A percentile compares a stretch with the other conserved stretches of the same genome.
Conservation (phyloP, 2,888 invertebrate genomes). For the Pycnomerus fuliginosus region DNA sequence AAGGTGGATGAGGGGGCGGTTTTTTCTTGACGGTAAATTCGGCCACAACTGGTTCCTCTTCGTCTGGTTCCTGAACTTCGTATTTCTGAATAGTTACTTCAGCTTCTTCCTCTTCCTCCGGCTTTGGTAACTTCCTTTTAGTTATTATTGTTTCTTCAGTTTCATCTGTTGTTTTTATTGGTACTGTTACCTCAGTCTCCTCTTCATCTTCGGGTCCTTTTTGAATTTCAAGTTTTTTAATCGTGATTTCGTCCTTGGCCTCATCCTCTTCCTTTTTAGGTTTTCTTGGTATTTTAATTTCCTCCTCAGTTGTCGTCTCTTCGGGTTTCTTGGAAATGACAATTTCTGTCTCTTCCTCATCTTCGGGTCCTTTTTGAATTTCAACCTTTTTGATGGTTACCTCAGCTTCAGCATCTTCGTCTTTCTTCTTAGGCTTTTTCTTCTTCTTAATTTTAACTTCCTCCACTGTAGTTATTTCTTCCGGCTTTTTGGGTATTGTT, state of each 20-base stretch:
- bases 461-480: conserved; percentile 11
- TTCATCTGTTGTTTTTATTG: conserved; percentile 59
- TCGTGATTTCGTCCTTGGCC: conserved; percentile 36
- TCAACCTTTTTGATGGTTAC: conserved; percentile 34
- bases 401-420: conserved; percentile 38
- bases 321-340: conserved; percentile 54
- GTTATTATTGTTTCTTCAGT: no score
- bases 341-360: conserved; percentile 51
- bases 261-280: conserved; percentile 37
- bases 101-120: conserved; percentile 20
- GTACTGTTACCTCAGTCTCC: conserved; percentile 38
- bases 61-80: conserved; percentile 31
- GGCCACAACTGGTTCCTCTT: conserved; percentile 48
- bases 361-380: conserved; percentile 46
- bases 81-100: conserved; percentile 34
- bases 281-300: conserved; percentile 45
- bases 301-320: conserved; percentile 63
- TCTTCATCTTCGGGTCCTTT: conserved; percentile 53
- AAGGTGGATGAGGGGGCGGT: conserved; percentile 55
- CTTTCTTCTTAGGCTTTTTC: conserved; percentile 39
- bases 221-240: conserved; percentile 33
- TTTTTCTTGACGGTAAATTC: conserved; percentile 57
- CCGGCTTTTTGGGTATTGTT: no score
- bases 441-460: conserved; percentile 10
- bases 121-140: conserved; percentile 41